Base-by-base conservation (phyloP, 2,797 vertebrate genomes). In the Parauchenoglanis punctatus region DNA sequence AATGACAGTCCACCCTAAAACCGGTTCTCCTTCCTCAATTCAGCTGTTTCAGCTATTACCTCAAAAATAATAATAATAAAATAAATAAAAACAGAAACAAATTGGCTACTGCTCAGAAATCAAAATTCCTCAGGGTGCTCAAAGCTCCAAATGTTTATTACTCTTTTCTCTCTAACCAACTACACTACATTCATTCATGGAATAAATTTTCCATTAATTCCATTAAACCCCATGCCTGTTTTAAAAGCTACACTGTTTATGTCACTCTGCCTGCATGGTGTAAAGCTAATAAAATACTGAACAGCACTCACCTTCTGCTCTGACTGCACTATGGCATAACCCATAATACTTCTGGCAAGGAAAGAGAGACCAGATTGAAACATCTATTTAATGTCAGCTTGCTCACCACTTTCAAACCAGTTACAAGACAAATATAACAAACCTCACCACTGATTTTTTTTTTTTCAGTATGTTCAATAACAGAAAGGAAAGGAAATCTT, bases 221-320 rank as follows among this genome's bases (percentile, higher is more conserved):
- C 3, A 11, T 78, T 56, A 56, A 78, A 58, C 18, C 3, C 17
- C 76, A 58, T 11, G 10, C 28, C 28, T 20, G 17, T 56, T 58
- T 78, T 15, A 56, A 78, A 78, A 35, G 76, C 18, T 31, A 58
- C 52, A 35, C 3, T 17, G 13, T 52, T 76, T 28, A 75, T 75
- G 72, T 13, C 46, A 75, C 12, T 2, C 46, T 77, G 75, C 31
- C 28, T 7, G 2, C 17, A 56, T 56, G 3, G 7, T 56, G 52
- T 49, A 77, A 77, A 77, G 75, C 75, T 77, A 56, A 56, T 77
- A 56, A 56, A 77, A 77, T 77, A 31, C 49, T 77, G 13, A 76
- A 7, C 15, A 54, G n/a, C 28, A 75, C 12, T 75, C 44, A 15
- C 44, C 12, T 75, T 75, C 73, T 25, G 1, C 1, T 54, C 49